These are phyloP conservation scores for Brachylomia viminalis DNA, from an alignment of 2,888 invertebrate species.

Conservation along the genomic window DNA sequence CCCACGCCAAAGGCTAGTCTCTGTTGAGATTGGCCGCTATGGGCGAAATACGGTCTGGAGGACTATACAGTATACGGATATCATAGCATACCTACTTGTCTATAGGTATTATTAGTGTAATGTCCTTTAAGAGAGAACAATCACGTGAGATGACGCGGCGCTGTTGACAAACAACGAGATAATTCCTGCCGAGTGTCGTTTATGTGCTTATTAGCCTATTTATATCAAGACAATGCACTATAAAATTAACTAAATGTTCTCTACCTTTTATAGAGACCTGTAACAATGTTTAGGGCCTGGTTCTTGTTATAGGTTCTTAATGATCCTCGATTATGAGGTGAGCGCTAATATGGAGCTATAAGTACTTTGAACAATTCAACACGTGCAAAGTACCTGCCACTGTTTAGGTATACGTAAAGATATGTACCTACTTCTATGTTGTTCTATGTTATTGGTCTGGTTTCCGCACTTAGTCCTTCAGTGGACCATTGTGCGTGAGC, in stretches of 20 bases:
- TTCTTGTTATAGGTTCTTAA: constrained; percentile 44
- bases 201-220: constrained; percentile 64
- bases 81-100: constrained; percentile 8
- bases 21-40: no score
- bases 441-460: no score
- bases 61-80: background rate
- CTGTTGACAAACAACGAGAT: constrained; percentile 81
- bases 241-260: constrained; percentile 50
- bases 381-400: background rate
- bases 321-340: constrained; percentile 16
- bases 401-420: background rate
- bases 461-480: no score
- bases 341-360: constrained; percentile 7
- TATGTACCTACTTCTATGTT: no score
- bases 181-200: constrained; percentile 60
- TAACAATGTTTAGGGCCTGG: constrained; percentile 50
- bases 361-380: background rate
- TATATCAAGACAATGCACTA: constrained; percentile 64
- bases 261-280: constrained; percentile 41
- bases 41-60: no score
- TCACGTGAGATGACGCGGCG: constrained; percentile 82
- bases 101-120: constrained; percentile 40
- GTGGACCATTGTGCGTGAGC: no score
- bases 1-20: no score
- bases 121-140: constrained; percentile 49